Evolutionary conservation across 2,113 vertebrate species (phyloP).

Genomic region (Edolisoma coerulescens): DNA sequence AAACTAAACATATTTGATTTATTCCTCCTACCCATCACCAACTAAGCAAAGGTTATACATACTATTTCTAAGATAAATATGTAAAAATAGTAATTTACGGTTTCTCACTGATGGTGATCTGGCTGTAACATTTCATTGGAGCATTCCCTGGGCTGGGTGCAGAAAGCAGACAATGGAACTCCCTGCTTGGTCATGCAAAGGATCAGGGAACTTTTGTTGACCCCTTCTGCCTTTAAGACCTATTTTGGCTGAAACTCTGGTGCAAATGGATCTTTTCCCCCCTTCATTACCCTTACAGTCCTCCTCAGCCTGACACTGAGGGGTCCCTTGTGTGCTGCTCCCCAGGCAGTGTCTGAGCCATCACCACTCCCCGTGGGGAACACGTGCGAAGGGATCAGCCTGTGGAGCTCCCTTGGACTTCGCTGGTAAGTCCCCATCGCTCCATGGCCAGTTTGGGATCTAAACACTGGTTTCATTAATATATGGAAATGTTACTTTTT

Average conservation of each 20-base stretch:
- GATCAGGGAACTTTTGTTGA: background rate
- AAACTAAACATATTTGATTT: background rate
- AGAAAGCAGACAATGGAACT: background rate
- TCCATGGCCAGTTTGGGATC: rapidly evolving
- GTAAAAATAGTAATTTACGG: background rate
- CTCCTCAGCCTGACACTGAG: background rate
- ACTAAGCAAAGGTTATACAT: background rate
- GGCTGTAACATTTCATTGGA: background rate
- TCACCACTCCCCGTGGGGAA: rapidly evolving
- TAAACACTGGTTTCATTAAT: background rate
- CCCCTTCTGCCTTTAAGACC: background rate
- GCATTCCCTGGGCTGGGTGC: background rate
- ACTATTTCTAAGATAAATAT: background rate
- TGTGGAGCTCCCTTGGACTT: rapidly evolving
- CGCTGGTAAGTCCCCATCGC: rapidly evolving
- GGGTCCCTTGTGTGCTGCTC: rapidly evolving
- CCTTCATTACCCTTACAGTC: rapidly evolving
- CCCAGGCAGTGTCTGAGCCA: rapidly evolving
- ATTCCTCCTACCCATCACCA: constrained; percentile 16
- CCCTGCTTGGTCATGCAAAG: background rate
- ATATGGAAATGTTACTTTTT: background rate
- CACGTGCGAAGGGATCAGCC: rapidly evolving
- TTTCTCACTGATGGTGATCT: background rate
- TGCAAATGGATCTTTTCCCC: rapidly evolving
- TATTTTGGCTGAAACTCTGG: background rate